Percentiles rank a stretch among this genome's conserved stretches.
These are phyloP conservation scores for Lingula anatina DNA, from an alignment of 2,888 invertebrate genomes.

Conservation along the genomic window DNA sequence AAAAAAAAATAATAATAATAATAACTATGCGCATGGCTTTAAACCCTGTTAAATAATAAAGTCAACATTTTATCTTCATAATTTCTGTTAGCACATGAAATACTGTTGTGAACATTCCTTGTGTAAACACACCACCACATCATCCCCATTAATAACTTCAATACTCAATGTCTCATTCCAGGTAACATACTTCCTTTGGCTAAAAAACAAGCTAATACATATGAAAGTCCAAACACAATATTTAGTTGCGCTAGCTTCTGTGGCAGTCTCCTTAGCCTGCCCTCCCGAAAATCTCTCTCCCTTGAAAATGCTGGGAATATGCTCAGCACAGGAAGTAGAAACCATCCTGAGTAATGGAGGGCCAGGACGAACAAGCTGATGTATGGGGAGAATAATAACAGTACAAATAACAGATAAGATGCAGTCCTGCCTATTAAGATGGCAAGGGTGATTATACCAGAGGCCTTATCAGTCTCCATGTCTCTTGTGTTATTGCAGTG, in stretches of 20 bases:
- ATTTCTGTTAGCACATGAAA: too few species aligned
- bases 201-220: constrained; percentile 64
- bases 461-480: constrained; percentile 78
- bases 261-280: constrained; percentile 76
- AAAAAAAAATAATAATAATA: too few species aligned
- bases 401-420: constrained; percentile 84
- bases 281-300: constrained; percentile 80
- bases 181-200: too few species aligned
- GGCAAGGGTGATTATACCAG: constrained; percentile 91
- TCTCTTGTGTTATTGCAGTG: constrained; percentile 94
- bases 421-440: constrained; percentile 86
- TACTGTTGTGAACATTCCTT: too few species aligned
- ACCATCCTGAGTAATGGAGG: constrained; percentile 80
- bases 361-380: constrained; percentile 72
- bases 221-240: constrained; percentile 84
- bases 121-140: too few species aligned
- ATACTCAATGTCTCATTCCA: too few species aligned
- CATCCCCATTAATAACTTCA: too few species aligned
- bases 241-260: constrained; percentile 85
- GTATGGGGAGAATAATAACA: constrained; percentile 85
- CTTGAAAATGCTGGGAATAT: constrained; percentile 83
- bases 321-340: constrained; percentile 81
- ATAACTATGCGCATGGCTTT: too few species aligned
- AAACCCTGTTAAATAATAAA: too few species aligned
- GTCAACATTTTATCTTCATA: too few species aligned